These are phyloP conservation scores for Stomatorhinus walkeri DNA, from an alignment of 2,797 vertebrate genomes.

Conservation along the genomic window DNA sequence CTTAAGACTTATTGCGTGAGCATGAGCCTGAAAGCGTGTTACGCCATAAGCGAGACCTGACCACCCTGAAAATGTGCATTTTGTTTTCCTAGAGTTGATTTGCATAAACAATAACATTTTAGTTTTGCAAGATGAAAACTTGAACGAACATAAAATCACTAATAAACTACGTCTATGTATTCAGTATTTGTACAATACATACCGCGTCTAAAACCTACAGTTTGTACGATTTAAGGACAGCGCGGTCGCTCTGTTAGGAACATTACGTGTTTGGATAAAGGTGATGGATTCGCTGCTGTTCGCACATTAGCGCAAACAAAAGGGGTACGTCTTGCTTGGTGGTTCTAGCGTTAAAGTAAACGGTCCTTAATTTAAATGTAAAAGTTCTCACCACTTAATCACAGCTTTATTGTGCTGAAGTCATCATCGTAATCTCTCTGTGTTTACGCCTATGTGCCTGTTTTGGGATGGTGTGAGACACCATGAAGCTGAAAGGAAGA, in stretches of 20 bases:
- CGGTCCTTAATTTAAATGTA: not conserved
- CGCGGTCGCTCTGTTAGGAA: not conserved
- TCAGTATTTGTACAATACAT: not conserved
- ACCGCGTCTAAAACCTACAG: not conserved
- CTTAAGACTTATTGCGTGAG: not conserved
- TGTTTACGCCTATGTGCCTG: not conserved
- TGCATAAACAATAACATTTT: not conserved
- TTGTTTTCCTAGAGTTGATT: not conserved
- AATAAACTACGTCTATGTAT: not conserved
- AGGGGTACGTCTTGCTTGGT: not conserved
- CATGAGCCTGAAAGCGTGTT: not conserved
- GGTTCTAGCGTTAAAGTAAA: not conserved
- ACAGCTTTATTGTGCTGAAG: not conserved
- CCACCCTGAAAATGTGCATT: not conserved
- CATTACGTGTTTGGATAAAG: not conserved
- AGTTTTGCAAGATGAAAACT: not conserved
- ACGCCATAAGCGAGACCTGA: not conserved
- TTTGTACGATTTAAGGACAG: not conserved
- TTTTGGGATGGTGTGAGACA: not conserved
- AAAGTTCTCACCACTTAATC: not conserved
- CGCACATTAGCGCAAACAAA: not conserved
- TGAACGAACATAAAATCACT: not conserved
- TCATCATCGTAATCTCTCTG: not conserved
- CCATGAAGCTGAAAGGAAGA: not conserved
- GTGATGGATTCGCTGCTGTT: not conserved